Evolutionary conservation across 2,113 vertebrate species (phyloP).

Genomic region (Rhinichthys klamathensis): DNA sequence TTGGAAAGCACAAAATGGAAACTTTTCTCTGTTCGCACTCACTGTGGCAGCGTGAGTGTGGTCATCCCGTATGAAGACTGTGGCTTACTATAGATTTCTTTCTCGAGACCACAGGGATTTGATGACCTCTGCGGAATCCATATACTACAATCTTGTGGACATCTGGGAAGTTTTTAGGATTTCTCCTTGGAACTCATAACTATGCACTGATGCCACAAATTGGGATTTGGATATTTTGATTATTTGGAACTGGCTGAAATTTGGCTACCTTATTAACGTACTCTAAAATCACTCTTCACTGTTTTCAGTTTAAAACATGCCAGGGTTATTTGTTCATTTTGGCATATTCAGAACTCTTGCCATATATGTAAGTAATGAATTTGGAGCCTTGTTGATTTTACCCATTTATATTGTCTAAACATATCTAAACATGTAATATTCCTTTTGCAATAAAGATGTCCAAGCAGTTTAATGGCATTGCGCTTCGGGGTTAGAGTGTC

Average conservation of each 20-base stretch:
- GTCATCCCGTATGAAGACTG: constrained; percentile 17
- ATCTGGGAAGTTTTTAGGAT: constrained; percentile 40
- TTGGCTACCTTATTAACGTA: constrained; percentile 29
- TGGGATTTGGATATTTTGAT: constrained; percentile 14
- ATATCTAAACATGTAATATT: constrained; percentile 58
- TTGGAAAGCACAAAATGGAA: constrained; percentile 52
- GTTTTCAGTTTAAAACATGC: constrained; percentile 31
- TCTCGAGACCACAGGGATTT: constrained; percentile 41
- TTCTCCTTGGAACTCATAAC: constrained; percentile 38
- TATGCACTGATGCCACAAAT: constrained; percentile 15
- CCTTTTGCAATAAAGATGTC: constrained; percentile 52
- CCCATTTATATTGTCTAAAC: constrained; percentile 43
- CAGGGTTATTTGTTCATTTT: constrained; percentile 20
- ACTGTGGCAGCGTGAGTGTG: constrained; percentile 30
- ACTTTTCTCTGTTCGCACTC: constrained; percentile 37
- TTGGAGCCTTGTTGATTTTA: constrained; percentile 32
- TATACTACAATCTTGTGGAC: constrained; percentile 22
- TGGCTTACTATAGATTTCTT: constrained; percentile 21
- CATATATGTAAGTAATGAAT: constrained; percentile 17
- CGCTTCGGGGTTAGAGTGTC: neutral
- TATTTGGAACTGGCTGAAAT: constrained; percentile 34
- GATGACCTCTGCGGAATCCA: constrained; percentile 49
- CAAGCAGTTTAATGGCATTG: constrained; percentile 10
- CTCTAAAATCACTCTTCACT: neutral
- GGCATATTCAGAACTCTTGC: constrained; percentile 9